Evolutionary conservation across 1,140 invertebrate species (phyloP).

Genomic region (Drosophila teissieri): DNA sequence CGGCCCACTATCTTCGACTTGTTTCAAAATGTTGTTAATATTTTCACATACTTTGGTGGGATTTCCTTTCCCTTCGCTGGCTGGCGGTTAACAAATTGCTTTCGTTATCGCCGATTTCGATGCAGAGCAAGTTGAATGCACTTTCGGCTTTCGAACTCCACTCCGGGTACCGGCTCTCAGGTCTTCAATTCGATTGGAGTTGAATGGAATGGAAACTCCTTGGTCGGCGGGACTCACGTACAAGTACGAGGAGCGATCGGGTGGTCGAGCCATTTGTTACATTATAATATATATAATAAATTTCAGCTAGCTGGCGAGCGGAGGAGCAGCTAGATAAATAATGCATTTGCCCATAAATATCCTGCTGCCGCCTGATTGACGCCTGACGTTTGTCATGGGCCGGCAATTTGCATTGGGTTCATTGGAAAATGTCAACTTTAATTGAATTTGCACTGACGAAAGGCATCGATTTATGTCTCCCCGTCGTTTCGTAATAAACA

Average conservation of each 20-base stretch:
- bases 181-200: constrained; percentile 19
- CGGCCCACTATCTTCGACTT: constrained; percentile 16
- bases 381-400: constrained; percentile 57
- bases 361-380: constrained; percentile 50
- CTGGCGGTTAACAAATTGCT: constrained; percentile 76
- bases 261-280: constrained; percentile 69
- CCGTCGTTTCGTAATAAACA: constrained; percentile 69
- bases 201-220: constrained; percentile 16
- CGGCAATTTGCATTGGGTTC: constrained; percentile 61
- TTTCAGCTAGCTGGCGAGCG: constrained; percentile 34
- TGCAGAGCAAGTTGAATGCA: constrained; percentile 73
- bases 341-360: constrained; percentile 68
- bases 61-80: constrained; percentile 69
- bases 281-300: constrained; percentile 81
- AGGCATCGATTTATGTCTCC: constrained; percentile 62
- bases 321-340: constrained; percentile 45
- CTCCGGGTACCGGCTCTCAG: constrained; percentile 8
- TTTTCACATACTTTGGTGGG: constrained; percentile 80
- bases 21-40: constrained; percentile 66
- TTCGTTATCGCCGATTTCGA: constrained; percentile 71
- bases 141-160: constrained; percentile 31
- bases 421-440: constrained; percentile 79
- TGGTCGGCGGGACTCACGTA: constrained; percentile 23
- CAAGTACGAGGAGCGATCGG: constrained; percentile 24
- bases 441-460: constrained; percentile 80